phyloP scores from a whole-genome alignment of 2,797 vertebrate species.

The Pachyuromys duprasi region DNA sequence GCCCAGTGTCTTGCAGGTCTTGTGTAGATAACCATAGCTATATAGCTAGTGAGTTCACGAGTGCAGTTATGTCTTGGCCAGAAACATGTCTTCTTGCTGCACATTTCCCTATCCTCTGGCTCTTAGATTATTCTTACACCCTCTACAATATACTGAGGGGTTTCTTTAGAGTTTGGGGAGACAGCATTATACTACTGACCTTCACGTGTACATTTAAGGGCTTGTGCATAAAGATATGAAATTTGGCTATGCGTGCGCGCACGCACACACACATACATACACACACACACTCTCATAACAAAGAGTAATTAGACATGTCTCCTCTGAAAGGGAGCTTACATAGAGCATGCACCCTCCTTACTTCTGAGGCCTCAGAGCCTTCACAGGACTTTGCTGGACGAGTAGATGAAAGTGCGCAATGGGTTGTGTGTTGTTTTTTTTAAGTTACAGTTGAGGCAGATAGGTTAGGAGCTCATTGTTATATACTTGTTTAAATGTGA shows the following conservation, averaged over 20 bases:
- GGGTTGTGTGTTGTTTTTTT: neutral
- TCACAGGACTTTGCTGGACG: no score
- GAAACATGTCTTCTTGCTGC: neutral
- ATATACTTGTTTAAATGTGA: neutral
- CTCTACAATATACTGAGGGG: no score
- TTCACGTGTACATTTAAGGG: neutral
- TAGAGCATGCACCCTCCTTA: rapidly evolving
- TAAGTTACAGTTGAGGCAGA: neutral
- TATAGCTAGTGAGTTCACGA: no score
- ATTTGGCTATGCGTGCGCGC: no score
- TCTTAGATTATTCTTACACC: neutral
- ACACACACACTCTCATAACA: neutral
- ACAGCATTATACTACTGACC: neutral
- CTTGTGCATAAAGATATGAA: neutral
- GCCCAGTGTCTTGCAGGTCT: neutral
- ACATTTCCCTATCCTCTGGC: neutral
- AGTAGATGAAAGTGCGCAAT: neutral
- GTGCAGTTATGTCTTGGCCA: no score
- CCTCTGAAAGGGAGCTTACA: rapidly evolving
- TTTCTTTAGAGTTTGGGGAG: neutral
- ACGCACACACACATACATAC: no score
- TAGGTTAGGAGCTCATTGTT: neutral
- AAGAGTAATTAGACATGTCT: neutral
- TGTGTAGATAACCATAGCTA: neutral
- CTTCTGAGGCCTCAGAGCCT: neutral